A percentile compares a stretch with the other conserved stretches of the same genome.
These are phyloP conservation scores for Astropecten irregularis DNA, from an alignment of 53 echinoderm and acorn worm genomes.

Conservation along the genomic window DNA sequence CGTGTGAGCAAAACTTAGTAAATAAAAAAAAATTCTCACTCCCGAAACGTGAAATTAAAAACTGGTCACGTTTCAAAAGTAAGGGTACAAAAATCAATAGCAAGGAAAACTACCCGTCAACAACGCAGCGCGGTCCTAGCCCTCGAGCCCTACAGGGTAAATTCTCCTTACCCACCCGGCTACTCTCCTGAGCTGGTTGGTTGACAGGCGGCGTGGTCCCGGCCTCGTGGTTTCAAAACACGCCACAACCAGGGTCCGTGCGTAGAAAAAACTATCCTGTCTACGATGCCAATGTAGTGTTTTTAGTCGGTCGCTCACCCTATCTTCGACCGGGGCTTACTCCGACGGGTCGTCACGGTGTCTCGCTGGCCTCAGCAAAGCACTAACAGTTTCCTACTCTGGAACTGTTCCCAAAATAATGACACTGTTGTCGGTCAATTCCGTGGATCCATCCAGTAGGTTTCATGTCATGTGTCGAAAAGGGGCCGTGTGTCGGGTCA, in stretches of 20 bases:
- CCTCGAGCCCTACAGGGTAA: neutral
- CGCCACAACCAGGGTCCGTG: neutral
- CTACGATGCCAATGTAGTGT: conserved; percentile 17
- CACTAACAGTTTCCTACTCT: no score
- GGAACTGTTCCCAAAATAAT: no score
- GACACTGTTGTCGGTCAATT: no score
- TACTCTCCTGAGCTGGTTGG: neutral
- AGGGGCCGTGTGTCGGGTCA: neutral
- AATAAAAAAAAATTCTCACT: neutral
- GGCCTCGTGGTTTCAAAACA: conserved; percentile 5
- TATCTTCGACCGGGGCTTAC: no score
- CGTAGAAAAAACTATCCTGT: neutral
- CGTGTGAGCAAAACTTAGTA: neutral
- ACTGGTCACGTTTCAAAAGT: neutral
- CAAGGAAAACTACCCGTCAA: neutral
- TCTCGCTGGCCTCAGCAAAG: neutral
- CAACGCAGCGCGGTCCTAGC: conserved; percentile 14
- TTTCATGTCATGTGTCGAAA: neutral
- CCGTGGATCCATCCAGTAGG: no score
- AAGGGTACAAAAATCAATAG: no score
- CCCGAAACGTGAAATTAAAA: neutral
- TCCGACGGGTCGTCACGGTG: neutral
- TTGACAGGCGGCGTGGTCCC: no score
- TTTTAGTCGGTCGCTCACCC: no score
- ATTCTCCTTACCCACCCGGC: neutral